phyloP scores from a whole-genome alignment of 35 echinoderm and acorn worm species.

The Ophioderma brevispina region DNA sequence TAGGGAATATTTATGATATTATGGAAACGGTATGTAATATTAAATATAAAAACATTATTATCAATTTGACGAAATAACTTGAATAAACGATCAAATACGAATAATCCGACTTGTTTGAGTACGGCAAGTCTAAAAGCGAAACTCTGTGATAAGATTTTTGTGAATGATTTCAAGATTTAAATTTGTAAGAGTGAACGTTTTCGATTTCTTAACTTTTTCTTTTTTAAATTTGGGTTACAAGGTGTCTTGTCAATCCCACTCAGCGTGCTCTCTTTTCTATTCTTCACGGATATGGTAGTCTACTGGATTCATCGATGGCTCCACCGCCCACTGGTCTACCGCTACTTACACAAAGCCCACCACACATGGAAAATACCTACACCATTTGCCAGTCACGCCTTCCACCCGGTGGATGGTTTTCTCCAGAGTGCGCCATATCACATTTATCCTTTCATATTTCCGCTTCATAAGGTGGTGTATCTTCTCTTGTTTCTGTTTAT shows the following conservation, averaged over 20 bases:
- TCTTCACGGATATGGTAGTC: slow-evolving; percentile 93
- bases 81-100: too few relatives aligned
- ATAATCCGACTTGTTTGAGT: too few relatives aligned
- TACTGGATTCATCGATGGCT: slow-evolving; percentile 97
- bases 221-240: slow-evolving; percentile 11
- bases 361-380: slow-evolving; percentile 94
- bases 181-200: too few relatives aligned
- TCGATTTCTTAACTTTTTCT: too few relatives aligned
- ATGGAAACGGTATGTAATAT: too few relatives aligned
- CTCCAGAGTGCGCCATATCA: slow-evolving; percentile 94
- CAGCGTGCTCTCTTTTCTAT: slow-evolving; percentile 69
- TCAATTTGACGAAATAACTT: too few relatives aligned
- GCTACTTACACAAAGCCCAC: slow-evolving; percentile 84
- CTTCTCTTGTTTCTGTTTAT: slow-evolving; percentile 83
- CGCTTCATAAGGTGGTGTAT: slow-evolving; percentile 89
- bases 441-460: slow-evolving; percentile 89
- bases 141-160: too few relatives aligned
- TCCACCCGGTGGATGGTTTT: slow-evolving; percentile 93
- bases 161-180: too few relatives aligned
- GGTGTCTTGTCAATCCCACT: slow-evolving; percentile 62
- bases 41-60: too few relatives aligned
- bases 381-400: slow-evolving; percentile 97
- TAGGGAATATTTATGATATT: too few relatives aligned
- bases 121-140: too few relatives aligned
- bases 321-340: slow-evolving; percentile 80